phyloP scores from a whole-genome alignment of 35 echinoderm and acorn worm genomes.

The Ophioderma brevispina region DNA sequence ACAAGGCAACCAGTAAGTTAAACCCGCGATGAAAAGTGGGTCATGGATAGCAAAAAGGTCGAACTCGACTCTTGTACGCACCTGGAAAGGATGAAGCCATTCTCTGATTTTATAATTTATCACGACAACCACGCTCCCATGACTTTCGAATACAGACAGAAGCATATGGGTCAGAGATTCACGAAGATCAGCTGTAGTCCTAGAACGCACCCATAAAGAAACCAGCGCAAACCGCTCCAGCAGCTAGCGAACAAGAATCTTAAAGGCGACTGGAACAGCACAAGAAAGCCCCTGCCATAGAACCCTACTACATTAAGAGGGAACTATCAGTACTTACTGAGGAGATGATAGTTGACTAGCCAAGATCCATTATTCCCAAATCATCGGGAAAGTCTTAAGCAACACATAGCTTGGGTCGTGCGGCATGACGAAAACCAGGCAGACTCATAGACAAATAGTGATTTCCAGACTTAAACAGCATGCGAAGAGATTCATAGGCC shows the following conservation, averaged over 20 bases:
- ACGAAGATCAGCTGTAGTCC: conserved; percentile 44
- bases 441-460: too few species aligned
- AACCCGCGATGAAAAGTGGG: conserved; percentile 57
- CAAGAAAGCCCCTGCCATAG: too few species aligned
- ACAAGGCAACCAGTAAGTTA: conserved; percentile 38
- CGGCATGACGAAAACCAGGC: too few species aligned
- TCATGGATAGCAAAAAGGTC: conserved; percentile 67
- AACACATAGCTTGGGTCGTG: too few species aligned
- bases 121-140: conserved; percentile 59
- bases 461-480: too few species aligned
- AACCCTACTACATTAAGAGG: too few species aligned
- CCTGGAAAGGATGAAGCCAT: conserved; percentile 67
- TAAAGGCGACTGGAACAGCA: too few species aligned
- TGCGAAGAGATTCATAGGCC: too few species aligned
- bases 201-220: conserved; percentile 28
- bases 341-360: too few species aligned
- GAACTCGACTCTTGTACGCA: conserved; percentile 69
- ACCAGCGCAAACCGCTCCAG: conserved; percentile 24
- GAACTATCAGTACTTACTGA: too few species aligned
- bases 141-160: conserved; percentile 42
- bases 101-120: conserved; percentile 49
- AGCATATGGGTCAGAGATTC: conserved; percentile 24
- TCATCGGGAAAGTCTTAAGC: too few species aligned
- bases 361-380: too few species aligned
- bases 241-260: conserved; percentile 45